Percentiles rank a stretch among this genome's conserved stretches.
phyloP scores from a whole-genome alignment of 2,797 vertebrate species.

The Clarias platycephalus region DNA sequence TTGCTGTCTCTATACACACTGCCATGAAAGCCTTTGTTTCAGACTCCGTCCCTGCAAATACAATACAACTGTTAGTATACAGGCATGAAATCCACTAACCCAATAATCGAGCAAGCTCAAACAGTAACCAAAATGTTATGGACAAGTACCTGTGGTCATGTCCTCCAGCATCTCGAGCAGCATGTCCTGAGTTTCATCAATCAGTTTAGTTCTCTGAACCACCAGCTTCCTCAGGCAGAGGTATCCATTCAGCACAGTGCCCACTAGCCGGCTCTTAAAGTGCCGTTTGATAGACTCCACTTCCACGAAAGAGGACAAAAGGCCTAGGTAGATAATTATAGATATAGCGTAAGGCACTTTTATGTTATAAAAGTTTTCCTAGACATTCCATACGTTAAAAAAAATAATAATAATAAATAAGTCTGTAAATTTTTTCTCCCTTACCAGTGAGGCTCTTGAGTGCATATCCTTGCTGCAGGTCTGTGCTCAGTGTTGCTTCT shows the following conservation, averaged over 20 bases:
- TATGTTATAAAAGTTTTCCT: background rate
- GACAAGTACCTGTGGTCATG: constrained; percentile 92
- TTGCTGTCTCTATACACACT: constrained; percentile 98
- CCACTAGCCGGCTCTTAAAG: constrained; percentile 97
- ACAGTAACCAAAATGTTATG: background rate
- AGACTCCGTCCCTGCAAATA: constrained; percentile 87
- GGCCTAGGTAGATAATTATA: constrained; percentile 68
- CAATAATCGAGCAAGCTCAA: background rate
- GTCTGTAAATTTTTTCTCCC: background rate
- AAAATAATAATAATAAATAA: background rate
- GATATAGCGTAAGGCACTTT: background rate
- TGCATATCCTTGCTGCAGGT: constrained; percentile 96
- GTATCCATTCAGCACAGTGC: constrained; percentile 96
- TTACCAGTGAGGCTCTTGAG: constrained; percentile 97
- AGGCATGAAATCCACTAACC: background rate
- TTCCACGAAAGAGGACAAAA: constrained; percentile 96
- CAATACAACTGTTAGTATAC: background rate
- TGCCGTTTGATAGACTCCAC: constrained; percentile 98
- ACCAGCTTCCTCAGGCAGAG: constrained; percentile 94
- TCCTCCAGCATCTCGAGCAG: constrained; percentile 98
- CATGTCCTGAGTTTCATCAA: constrained; percentile 99
- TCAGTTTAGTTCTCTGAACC: constrained; percentile 96
- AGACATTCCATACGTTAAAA: background rate
- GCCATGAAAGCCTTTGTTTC: constrained; percentile 99
- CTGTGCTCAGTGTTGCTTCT: constrained; percentile 95